A percentile compares a stretch with the other conserved stretches of the same genome.
phyloP scores from a whole-genome alignment of 2,113 vertebrate species.

The Brachirus orientalis region DNA sequence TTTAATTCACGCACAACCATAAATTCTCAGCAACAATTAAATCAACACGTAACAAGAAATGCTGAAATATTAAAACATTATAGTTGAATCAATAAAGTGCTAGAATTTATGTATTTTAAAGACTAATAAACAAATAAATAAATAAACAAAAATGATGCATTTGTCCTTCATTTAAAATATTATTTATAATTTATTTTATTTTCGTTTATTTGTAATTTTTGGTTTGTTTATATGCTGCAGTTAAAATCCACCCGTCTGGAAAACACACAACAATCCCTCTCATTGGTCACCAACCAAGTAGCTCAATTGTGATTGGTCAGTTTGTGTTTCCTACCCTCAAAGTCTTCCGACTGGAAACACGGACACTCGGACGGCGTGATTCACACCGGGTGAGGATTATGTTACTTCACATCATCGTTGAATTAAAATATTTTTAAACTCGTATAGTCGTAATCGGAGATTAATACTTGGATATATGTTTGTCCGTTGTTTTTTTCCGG shows the following conservation, averaged over 20 bases:
- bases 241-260: not conserved
- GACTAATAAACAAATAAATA: no score
- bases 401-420: not conserved
- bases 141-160: no score
- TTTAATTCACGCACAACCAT: no score
- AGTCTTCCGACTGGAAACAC: conserved; percentile 63
- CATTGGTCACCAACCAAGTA: conserved; percentile 11
- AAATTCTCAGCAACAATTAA: no score
- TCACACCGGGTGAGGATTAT: not conserved
- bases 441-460: fast-evolving
- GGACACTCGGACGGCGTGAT: not conserved
- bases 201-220: no score
- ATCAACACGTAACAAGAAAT: no score
- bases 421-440: not conserved
- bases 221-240: not conserved
- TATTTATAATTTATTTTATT: no score
- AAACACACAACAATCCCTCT: not conserved
- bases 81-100: no score
- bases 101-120: no score
- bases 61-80: no score
- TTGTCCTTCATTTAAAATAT: no score
- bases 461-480: not conserved
- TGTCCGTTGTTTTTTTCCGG: fast-evolving
- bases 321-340: conserved; percentile 4
- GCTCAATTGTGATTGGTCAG: conserved; percentile 39